Conservation (phyloP, 64 coral and sea anemone genomes). For the Orbicella faveolata region DNA sequence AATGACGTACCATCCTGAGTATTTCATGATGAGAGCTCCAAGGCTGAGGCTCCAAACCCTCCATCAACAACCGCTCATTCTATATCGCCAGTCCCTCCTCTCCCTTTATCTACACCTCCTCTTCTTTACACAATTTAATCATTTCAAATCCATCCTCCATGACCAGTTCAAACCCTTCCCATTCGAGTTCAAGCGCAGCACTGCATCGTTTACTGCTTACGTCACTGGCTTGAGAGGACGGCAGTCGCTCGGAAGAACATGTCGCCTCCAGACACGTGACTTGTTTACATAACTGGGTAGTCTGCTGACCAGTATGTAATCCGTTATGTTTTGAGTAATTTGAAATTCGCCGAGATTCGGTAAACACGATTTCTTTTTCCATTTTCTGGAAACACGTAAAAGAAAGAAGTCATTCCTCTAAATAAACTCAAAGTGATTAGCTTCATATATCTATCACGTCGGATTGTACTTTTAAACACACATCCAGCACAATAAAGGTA, state of each 20-base stretch:
- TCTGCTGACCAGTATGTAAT: background rate
- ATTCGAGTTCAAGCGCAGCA: slow-evolving; percentile 39
- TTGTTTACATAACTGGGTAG: background rate
- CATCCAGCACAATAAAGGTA: too few relatives aligned
- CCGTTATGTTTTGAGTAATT: background rate
- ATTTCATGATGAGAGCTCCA: too few relatives aligned
- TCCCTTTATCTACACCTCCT: slow-evolving; percentile 14
- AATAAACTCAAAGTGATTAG: background rate
- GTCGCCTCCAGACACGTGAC: background rate
- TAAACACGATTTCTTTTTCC: background rate
- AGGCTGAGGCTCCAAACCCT: too few relatives aligned
- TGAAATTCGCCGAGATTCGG: background rate
- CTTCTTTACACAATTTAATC: slow-evolving; percentile 54
- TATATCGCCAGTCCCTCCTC: background rate
- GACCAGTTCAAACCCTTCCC: slow-evolving; percentile 58
- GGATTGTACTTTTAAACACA: background rate
- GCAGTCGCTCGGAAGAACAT: slow-evolving; percentile 13
- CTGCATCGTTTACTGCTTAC: slow-evolving; percentile 35
- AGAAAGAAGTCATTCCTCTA: background rate
- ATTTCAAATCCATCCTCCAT: slow-evolving; percentile 41
- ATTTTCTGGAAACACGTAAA: background rate
- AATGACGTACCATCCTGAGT: too few relatives aligned
- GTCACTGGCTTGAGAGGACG: slow-evolving; percentile 5
- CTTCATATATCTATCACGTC: background rate
- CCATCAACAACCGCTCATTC: too few relatives aligned